A percentile compares a stretch with the other conserved stretches of the same genome.
Conservation (phyloP, 2,888 invertebrate species). For the Heliconius aoede region DNA sequence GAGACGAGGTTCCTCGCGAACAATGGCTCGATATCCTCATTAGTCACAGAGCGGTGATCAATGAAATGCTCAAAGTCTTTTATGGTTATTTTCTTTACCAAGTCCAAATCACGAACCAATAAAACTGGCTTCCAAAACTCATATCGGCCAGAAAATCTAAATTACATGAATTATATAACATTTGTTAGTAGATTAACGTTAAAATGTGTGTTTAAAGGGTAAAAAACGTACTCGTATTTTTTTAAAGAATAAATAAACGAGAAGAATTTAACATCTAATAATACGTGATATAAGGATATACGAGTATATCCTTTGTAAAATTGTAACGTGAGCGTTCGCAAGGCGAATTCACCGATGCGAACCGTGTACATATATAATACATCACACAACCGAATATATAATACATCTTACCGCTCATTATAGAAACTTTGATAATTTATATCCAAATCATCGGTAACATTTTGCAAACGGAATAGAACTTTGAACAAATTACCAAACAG, state of each 20-base stretch:
- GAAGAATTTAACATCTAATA: too few relatives aligned
- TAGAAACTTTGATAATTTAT: slow-evolving; percentile 53
- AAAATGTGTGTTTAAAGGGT: too few relatives aligned
- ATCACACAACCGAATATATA: too few relatives aligned
- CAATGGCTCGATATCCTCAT: slow-evolving; percentile 68
- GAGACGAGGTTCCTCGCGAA: slow-evolving; percentile 76
- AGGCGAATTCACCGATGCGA: too few relatives aligned
- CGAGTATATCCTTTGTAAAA: too few relatives aligned
- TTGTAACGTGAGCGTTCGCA: too few relatives aligned
- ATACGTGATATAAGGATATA: too few relatives aligned
- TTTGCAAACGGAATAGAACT: slow-evolving; percentile 49
- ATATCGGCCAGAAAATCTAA: slow-evolving; percentile 66
- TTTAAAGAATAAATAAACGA: too few relatives aligned
- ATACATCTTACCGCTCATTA: slow-evolving; percentile 57
- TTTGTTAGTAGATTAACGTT: neutral
- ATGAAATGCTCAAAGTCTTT: slow-evolving; percentile 83
- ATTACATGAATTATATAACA: neutral
- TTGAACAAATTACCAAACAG: slow-evolving; percentile 53
- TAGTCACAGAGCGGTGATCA: slow-evolving; percentile 69
- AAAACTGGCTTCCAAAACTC: slow-evolving; percentile 66
- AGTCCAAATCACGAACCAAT: slow-evolving; percentile 74
- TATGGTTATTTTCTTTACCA: slow-evolving; percentile 76
- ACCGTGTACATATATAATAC: too few relatives aligned
- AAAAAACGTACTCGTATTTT: too few relatives aligned
- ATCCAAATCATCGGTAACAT: slow-evolving; percentile 51